A percentile compares a stretch with the other conserved stretches of the same genome.
phyloP scores from a whole-genome alignment of 2,113 vertebrate species.

The Atlantisia rogersi region DNA sequence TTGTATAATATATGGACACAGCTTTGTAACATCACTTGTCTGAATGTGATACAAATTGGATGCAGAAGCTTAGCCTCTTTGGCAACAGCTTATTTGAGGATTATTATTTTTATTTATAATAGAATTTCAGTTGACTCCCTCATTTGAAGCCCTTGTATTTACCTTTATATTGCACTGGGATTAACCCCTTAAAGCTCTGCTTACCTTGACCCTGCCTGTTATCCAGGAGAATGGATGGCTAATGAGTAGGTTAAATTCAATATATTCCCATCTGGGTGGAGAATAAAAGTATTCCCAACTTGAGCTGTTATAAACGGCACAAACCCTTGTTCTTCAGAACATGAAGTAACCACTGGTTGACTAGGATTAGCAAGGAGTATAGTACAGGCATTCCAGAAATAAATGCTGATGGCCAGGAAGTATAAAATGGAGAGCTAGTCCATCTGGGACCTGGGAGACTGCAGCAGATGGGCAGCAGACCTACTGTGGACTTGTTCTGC shows the following conservation, averaged over 20 bases:
- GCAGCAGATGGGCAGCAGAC: not conserved
- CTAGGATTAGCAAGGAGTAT: not conserved
- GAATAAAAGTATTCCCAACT: not conserved
- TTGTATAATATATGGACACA: not conserved
- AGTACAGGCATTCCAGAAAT: not conserved
- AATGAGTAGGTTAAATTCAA: not conserved
- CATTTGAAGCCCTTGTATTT: not conserved
- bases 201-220: not conserved
- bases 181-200: not conserved
- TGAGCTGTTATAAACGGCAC: not conserved
- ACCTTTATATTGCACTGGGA: not conserved
- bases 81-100: not conserved
- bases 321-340: not conserved
- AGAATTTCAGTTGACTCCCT: constrained; percentile 5
- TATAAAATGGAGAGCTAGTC: not conserved
- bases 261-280: not conserved
- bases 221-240: not conserved
- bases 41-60: constrained; percentile 46
- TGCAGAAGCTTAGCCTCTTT: constrained; percentile 13
- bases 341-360: not conserved
- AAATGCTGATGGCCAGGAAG: not conserved
- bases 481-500: not conserved
- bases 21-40: constrained; percentile 51
- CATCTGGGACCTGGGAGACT: not conserved
- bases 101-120: constrained; percentile 33